Conservation (phyloP, 2,888 invertebrate species). For the Latheticus oryzae region DNA sequence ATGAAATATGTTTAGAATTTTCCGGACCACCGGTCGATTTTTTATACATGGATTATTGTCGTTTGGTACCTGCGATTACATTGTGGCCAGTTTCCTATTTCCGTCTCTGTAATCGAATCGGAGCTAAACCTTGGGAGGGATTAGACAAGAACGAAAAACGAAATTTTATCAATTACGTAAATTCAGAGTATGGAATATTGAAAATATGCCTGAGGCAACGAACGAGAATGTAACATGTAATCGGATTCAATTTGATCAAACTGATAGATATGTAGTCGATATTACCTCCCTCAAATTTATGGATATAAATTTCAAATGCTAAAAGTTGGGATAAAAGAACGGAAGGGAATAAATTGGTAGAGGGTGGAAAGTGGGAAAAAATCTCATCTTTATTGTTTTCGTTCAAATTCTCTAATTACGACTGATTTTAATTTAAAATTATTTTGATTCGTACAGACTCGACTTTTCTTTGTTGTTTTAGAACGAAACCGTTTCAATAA, state of each 20-base stretch:
- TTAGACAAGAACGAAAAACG: slow-evolving; percentile 27
- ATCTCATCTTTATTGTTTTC: slow-evolving; percentile 16
- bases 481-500: slow-evolving; percentile 17
- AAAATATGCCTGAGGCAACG: slow-evolving; percentile 36
- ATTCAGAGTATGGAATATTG: slow-evolving; percentile 38
- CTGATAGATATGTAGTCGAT: slow-evolving; percentile 38
- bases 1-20: slow-evolving; percentile 40
- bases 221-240: slow-evolving; percentile 37
- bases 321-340: slow-evolving; percentile 32
- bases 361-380: slow-evolving; percentile 10
- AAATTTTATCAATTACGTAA: slow-evolving; percentile 37
- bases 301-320: slow-evolving; percentile 34
- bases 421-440: slow-evolving; percentile 25
- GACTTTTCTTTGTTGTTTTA: slow-evolving; percentile 14
- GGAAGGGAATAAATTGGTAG: slow-evolving; percentile 25
- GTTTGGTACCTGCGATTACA: slow-evolving; percentile 36
- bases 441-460: slow-evolving; percentile 15
- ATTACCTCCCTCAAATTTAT: slow-evolving; percentile 36
- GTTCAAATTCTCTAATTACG: slow-evolving; percentile 20
- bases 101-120: slow-evolving; percentile 18
- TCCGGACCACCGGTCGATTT: slow-evolving; percentile 31
- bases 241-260: slow-evolving; percentile 42
- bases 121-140: slow-evolving; percentile 23
- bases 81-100: slow-evolving; percentile 31
- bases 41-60: slow-evolving; percentile 40